Percentiles rank a stretch among this genome's conserved stretches.
phyloP scores from a whole-genome alignment of 2,797 vertebrate genomes.

The Sus cebifrons region DNA sequence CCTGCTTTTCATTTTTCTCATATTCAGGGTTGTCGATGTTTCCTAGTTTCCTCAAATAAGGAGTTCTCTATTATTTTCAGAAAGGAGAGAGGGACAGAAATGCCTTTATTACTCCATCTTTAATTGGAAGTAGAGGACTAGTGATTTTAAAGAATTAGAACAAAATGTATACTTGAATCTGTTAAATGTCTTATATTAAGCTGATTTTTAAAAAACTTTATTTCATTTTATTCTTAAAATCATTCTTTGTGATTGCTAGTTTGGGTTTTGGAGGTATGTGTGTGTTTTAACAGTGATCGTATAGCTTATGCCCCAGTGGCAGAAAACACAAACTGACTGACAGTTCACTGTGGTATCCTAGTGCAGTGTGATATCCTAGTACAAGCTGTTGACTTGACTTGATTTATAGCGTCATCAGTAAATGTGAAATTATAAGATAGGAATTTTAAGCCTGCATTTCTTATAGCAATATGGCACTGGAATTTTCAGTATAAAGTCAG shows the following conservation, averaged over 20 bases:
- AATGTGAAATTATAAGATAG: slow-evolving; percentile 21
- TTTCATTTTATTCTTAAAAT: slow-evolving; percentile 36
- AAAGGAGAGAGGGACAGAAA: slow-evolving; percentile 2
- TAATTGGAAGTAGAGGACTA: slow-evolving; percentile 1
- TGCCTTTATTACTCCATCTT: slow-evolving; percentile 17
- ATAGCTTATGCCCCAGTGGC: background rate
- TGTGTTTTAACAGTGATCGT: slow-evolving; percentile 23
- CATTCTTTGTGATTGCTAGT: slow-evolving; percentile 35
- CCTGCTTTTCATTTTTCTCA: slow-evolving; percentile 24
- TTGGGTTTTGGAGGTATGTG: background rate
- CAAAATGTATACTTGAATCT: background rate
- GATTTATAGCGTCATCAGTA: slow-evolving; percentile 42
- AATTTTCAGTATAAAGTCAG: slow-evolving; percentile 52
- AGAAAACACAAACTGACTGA: background rate
- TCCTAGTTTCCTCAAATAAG: background rate
- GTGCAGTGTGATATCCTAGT: background rate
- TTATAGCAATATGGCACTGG: background rate
- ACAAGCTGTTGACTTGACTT: slow-evolving; percentile 27
- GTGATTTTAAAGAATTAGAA: slow-evolving; percentile 28
- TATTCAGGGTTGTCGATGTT: background rate
- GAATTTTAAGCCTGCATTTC: slow-evolving; percentile 68
- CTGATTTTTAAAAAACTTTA: slow-evolving; percentile 11
- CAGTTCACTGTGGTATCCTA: background rate
- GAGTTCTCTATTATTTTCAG: slow-evolving; percentile 16
- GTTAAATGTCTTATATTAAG: background rate